A percentile compares a stretch with the other conserved stretches of the same genome.
These are phyloP conservation scores for Molanna angustata DNA, from an alignment of 2,888 invertebrate species.

Conservation along the genomic window DNA sequence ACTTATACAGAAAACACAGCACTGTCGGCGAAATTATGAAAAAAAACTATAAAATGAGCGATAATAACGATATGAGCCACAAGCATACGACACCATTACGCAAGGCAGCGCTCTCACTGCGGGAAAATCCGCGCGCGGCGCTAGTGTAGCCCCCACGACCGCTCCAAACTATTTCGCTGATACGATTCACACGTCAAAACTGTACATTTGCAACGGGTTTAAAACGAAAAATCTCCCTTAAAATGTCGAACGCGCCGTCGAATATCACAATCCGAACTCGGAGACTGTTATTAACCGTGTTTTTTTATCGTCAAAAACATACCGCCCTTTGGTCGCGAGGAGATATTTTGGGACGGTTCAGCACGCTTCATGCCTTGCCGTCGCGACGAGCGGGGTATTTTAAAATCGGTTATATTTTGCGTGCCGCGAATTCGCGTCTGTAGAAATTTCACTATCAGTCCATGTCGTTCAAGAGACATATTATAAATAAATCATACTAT, in stretches of 20 bases:
- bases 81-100: conserved; percentile 17
- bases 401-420: conserved; percentile 14
- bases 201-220: too few species aligned
- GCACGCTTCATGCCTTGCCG: conserved; percentile 8
- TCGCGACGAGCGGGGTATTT: conserved; percentile 12
- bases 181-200: background rate
- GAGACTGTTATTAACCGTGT: too few species aligned
- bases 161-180: background rate
- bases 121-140: conserved; percentile 20
- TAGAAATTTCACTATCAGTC: conserved; percentile 3
- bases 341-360: conserved; percentile 10
- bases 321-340: conserved; percentile 8
- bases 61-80: conserved; percentile 2
- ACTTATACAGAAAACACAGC: conserved; percentile 5
- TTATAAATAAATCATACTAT: background rate
- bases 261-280: too few species aligned
- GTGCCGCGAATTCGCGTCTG: conserved; percentile 14
- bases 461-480: background rate
- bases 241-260: too few species aligned
- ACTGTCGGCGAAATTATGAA: background rate
- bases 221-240: too few species aligned
- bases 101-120: conserved; percentile 16
- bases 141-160: conserved; percentile 9
- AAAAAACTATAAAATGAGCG: conserved; percentile 1
- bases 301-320: conserved; percentile 2